Base-by-base conservation (phyloP, 2,797 vertebrate species). In the Falco rusticolus region DNA sequence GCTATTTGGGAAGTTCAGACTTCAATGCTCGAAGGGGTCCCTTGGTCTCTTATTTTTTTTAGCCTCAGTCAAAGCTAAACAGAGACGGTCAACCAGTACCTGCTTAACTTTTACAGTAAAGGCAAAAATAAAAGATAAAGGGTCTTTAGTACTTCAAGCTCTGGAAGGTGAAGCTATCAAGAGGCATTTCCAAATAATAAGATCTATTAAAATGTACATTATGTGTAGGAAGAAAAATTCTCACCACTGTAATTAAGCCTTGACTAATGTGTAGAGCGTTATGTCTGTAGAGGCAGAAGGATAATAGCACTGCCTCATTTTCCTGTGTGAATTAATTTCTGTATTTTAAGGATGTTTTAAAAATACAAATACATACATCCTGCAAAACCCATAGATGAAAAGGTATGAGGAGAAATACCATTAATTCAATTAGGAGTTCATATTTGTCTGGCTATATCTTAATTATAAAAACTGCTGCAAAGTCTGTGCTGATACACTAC, bases 81-180 rank as follows among this genome's bases (percentile, higher is more conserved):
- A 91, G 78, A 77, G 33, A 75, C 19, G 8, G 60, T 85, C 81
- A 90, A 84, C 74, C 83, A 89, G 92, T 47, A 24, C 33, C 56
- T 82, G 37, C 45, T 82, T 89, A 94, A 89, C 59, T 96, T 94
- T 80, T 50, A 76, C 74, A 80, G 50, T 79, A 90, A 91, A 93
- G 51, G 71, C 17, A 56, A 95, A 94, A 87, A 72, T 71, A 84
- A 84, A 70, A 90, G 57, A 77, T 47, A 31, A 87, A 94, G 39
- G 24, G 37, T 70, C 48, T 69, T 70, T 61, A 86, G 66, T 84
- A 69, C 47, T 86, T 93, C 53, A 60, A 85, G 45, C 16, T 61
- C 59, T 91, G 21, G 31, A 93, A 94, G 37, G 7, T 47, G 31
- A 94, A 90, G 37, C 3, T 31, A 93, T 84, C 72, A 84, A 56